Conservation (phyloP, 2,113 vertebrate species). For the Girardinichthys multiradiatus region DNA sequence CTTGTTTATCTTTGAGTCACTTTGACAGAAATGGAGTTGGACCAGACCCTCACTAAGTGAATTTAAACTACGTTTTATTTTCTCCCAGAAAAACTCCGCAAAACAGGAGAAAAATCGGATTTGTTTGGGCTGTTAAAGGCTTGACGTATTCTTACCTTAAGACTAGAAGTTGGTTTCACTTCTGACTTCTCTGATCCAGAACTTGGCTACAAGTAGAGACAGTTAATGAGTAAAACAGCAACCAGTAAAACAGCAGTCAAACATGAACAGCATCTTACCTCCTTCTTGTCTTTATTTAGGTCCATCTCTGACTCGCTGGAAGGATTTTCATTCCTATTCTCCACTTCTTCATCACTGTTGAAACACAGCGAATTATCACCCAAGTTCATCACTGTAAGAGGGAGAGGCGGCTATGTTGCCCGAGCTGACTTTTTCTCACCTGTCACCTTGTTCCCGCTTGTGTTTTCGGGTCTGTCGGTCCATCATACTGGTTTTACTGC, state of each 20-base stretch:
- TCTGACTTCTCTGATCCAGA: constrained; percentile 64
- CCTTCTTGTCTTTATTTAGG: constrained; percentile 90
- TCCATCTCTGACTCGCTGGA: constrained; percentile 85
- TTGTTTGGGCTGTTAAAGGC: not conserved
- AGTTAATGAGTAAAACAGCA: not conserved
- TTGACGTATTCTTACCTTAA: constrained; percentile 63
- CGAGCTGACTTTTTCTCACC: constrained; percentile 73
- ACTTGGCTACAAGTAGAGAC: constrained; percentile 45
- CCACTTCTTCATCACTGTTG: constrained; percentile 93
- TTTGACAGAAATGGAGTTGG: too few relatives aligned
- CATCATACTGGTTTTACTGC: constrained; percentile 97
- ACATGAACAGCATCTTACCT: constrained; percentile 74
- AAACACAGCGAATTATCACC: constrained; percentile 53
- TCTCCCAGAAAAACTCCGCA: too few relatives aligned
- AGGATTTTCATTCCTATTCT: constrained; percentile 82
- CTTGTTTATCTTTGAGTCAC: too few relatives aligned
- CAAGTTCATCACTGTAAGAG: not conserved
- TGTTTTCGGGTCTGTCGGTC: constrained; percentile 94
- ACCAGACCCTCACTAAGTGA: too few relatives aligned
- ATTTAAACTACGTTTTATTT: too few relatives aligned
- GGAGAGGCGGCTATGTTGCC: not conserved
- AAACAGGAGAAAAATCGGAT: not conserved
- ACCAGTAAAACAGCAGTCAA: not conserved
- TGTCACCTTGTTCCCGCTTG: constrained; percentile 91
- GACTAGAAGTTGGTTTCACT: constrained; percentile 59